phyloP scores from a whole-genome alignment of 2,888 invertebrate species.

The Isoperla grammatica region DNA sequence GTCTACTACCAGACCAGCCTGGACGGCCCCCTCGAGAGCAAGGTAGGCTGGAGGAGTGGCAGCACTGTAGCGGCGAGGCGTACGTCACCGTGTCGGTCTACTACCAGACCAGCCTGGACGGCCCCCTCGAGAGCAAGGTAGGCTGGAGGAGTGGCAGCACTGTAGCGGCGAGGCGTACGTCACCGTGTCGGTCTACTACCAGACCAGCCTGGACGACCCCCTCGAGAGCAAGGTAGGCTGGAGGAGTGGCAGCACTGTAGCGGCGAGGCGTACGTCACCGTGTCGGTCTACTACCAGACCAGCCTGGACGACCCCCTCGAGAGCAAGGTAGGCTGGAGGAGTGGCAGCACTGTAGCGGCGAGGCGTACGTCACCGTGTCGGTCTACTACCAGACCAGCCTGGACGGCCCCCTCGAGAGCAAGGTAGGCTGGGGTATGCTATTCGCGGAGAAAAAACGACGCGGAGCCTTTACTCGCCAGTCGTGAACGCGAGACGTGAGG shows the following conservation, averaged over 20 bases:
- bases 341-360: slow-evolving; percentile 42
- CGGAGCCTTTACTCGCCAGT: too few species aligned
- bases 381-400: slow-evolving; percentile 42
- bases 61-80: slow-evolving; percentile 39
- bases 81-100: slow-evolving; percentile 45
- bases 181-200: slow-evolving; percentile 45
- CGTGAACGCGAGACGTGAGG: too few species aligned
- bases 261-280: slow-evolving; percentile 42
- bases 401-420: background rate
- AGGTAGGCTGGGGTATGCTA: slow-evolving; percentile 34
- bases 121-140: slow-evolving; percentile 4
- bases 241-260: slow-evolving; percentile 42
- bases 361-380: slow-evolving; percentile 43
- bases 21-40: background rate
- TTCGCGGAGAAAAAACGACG: too few species aligned
- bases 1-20: slow-evolving; percentile 41
- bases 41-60: slow-evolving; percentile 44
- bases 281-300: slow-evolving; percentile 44
- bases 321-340: slow-evolving; percentile 32
- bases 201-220: slow-evolving; percentile 26
- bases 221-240: slow-evolving; percentile 26
- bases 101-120: slow-evolving; percentile 37
- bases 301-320: background rate
- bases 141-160: slow-evolving; percentile 42
- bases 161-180: slow-evolving; percentile 41